These are phyloP conservation scores for Amphiura filiformis DNA, from an alignment of 35 echinoderm and acorn worm genomes.

Conservation along the genomic window DNA sequence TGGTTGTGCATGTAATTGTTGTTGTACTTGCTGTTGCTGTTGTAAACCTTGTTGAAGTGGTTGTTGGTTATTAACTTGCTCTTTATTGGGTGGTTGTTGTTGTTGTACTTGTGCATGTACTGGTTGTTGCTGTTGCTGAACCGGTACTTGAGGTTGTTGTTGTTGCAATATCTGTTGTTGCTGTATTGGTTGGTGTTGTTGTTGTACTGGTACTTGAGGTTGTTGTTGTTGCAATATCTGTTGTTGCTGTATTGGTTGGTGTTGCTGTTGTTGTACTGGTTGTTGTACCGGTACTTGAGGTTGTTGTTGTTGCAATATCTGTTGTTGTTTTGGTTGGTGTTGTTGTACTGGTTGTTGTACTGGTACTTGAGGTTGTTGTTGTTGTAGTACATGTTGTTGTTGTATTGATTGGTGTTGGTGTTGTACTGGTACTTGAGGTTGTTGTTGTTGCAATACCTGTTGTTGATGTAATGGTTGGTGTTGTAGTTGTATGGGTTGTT, in stretches of 20 bases:
- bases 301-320: neutral
- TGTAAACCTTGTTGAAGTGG: neutral
- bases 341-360: neutral
- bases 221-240: neutral
- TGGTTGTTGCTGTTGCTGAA: neutral
- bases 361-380: neutral
- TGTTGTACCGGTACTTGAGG: neutral
- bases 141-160: neutral
- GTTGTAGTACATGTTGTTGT: neutral
- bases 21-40: neutral
- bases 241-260: neutral
- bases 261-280: neutral
- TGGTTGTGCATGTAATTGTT: neutral
- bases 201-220: neutral
- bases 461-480: neutral
- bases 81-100: neutral
- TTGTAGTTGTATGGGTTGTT: neutral
- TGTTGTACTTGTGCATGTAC: neutral
- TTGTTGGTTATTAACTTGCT: neutral
- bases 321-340: neutral
- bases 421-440: neutral
- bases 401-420: neutral
- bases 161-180: neutral
- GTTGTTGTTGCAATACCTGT: neutral
- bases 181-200: neutral